Evolutionary conservation across 2,113 vertebrate genomes (phyloP), one percentile per base, ranked within the genome.

Genomic region (Calonectris borealis): DNA sequence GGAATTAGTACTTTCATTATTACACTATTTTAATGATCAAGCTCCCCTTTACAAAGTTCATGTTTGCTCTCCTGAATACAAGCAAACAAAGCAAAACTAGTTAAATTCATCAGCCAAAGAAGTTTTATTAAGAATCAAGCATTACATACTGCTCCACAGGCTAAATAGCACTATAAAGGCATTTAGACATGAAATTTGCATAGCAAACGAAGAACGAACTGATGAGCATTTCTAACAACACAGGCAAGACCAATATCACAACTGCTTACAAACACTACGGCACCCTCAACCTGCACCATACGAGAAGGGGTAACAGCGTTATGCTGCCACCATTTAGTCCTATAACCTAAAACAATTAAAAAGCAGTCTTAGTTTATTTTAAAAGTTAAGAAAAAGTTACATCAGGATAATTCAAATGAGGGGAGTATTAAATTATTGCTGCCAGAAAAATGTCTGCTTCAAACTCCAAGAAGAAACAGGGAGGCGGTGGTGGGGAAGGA

Each of bases 31-130:
- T 19, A 76, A 26, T 8, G 34, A 44, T 8, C 10, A 2, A 51
- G 48, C 68, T 80, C 29, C 85, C 84, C 90, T 46, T 86, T 26
- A 72, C 94, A 93, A 97, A 95, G 96, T 94, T 94, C 93, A 83
- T 73, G 81, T 96, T 96, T 95, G 91, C 83, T 58, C 38, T 82
- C 57, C 73, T 20, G 24, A 70, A 9, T 70, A 10, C 25, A n/a
- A 84, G 88, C 92, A 92, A 96, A 94, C 88, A 96, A 46, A 82
- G 57, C 57, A 18, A 76, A 76, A 61, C n/a, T 51, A 9, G 13
- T 3, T 38, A 18, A 82, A 84, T 7, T 57, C 31, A 49, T 26
- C 83, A 71, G 51, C 18, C 62, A 52, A 3, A 1, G 1, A 18
- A 3, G 55, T 20, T 86, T 46, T 6, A 31, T 52, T 32, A 31